Conservation (phyloP, 2,113 vertebrate genomes). For the Chunga burmeisteri region DNA sequence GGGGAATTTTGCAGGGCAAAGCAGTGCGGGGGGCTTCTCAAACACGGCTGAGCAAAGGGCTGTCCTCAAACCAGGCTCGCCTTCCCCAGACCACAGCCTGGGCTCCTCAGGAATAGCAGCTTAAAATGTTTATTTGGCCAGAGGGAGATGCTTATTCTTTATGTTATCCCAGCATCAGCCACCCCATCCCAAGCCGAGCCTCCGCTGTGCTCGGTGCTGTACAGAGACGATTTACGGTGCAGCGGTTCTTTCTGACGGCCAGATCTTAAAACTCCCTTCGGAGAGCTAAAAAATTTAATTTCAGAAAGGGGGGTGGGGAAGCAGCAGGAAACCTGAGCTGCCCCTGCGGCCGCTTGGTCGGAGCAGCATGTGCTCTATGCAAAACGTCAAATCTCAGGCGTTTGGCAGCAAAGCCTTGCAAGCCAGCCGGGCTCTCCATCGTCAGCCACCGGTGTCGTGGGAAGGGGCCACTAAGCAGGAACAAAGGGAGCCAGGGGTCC, state of each 20-base stretch:
- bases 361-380: not conserved
- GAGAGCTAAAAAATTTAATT: not conserved
- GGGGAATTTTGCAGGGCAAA: not conserved
- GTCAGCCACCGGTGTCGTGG: accelerated
- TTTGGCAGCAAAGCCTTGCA: not conserved
- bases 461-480: not conserved
- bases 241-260: not conserved
- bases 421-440: accelerated
- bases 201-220: not conserved
- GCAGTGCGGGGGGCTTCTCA: not conserved
- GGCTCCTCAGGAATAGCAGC: not conserved
- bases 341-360: accelerated
- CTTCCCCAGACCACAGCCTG: not conserved
- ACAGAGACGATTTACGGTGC: not conserved
- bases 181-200: not conserved
- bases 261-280: not conserved
- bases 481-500: not conserved
- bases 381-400: accelerated
- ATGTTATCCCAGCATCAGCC: not conserved
- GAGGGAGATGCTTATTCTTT: not conserved
- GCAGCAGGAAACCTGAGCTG: not conserved
- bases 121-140: not conserved
- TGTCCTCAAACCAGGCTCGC: not conserved
- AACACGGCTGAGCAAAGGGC: not conserved
- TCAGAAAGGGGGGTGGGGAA: not conserved